phyloP scores from a whole-genome alignment of 2,888 invertebrate species.

The Chloromyia formosa region DNA sequence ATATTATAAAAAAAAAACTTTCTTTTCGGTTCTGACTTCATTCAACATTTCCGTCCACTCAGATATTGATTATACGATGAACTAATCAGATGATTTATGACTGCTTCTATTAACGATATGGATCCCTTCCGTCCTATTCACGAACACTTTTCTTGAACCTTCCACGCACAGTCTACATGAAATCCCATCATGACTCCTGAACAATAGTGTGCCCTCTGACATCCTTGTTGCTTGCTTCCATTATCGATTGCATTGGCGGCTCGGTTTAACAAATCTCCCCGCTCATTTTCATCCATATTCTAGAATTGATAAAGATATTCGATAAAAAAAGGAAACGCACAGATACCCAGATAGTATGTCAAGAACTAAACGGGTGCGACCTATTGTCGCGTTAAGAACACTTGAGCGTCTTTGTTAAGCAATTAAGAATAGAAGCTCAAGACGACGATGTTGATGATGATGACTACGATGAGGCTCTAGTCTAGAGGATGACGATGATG shows the following conservation, averaged over 20 bases:
- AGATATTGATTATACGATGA: background rate
- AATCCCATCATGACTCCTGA: background rate
- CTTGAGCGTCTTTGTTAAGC: constrained; percentile 38
- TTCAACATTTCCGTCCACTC: too few relatives aligned
- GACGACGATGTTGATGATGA: background rate
- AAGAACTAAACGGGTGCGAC: constrained; percentile 27
- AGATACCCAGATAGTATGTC: background rate
- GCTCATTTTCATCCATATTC: background rate
- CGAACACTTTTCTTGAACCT: background rate
- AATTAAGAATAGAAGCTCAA: constrained; percentile 35
- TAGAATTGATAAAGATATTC: background rate
- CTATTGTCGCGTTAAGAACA: constrained; percentile 40
- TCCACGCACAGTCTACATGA: too few relatives aligned
- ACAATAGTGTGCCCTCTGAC: background rate
- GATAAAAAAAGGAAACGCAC: background rate
- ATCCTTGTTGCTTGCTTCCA: background rate
- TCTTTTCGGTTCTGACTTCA: too few relatives aligned
- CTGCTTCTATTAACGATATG: background rate
- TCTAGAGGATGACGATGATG: background rate
- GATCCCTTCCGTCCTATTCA: background rate
- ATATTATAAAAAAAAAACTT: too few relatives aligned
- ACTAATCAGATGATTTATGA: background rate
- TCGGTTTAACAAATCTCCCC: background rate
- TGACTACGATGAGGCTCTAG: too few relatives aligned
- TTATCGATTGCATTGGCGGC: background rate